These are phyloP conservation scores for Drosophila paulistorum DNA, from an alignment of 1,140 invertebrate genomes.

Conservation along the genomic window DNA sequence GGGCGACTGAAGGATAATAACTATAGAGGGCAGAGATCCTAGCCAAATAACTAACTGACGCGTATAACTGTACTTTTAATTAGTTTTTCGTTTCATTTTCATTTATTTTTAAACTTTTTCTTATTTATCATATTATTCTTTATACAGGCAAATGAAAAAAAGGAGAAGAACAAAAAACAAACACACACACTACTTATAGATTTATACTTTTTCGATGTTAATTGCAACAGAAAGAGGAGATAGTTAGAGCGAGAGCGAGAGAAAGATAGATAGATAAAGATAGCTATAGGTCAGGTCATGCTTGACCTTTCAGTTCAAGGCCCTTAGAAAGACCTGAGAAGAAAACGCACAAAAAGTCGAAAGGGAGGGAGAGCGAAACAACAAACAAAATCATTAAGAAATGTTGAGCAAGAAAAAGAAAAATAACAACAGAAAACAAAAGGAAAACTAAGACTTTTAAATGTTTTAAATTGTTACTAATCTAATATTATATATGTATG, in stretches of 20 bases:
- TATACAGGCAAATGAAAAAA: too few species aligned
- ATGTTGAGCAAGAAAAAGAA: not conserved
- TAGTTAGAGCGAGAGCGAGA: not conserved
- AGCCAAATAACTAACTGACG: not conserved
- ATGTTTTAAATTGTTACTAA: conserved; percentile 4
- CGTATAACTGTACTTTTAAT: not conserved
- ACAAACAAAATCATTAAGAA: conserved; percentile 27
- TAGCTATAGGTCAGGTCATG: conserved; percentile 1
- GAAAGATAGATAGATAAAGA: conserved; percentile 4
- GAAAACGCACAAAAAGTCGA: conserved; percentile 12
- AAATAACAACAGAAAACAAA: not conserved
- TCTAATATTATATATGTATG: conserved; percentile 16
- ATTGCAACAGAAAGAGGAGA: conserved; percentile 4
- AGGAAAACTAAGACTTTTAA: conserved; percentile 13
- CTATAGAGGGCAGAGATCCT: not conserved
- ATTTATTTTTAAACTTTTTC: too few species aligned
- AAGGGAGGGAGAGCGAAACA: conserved; percentile 1
- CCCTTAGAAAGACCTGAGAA: not conserved
- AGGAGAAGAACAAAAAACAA: too few species aligned
- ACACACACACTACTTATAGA: too few species aligned
- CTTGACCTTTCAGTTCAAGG: not conserved
- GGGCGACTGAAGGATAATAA: not conserved
- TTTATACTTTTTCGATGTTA: too few species aligned
- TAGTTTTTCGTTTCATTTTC: not conserved
- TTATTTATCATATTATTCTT: too few species aligned